Base-by-base conservation (phyloP, 2,797 vertebrate genomes). In the Lophius americanus region DNA sequence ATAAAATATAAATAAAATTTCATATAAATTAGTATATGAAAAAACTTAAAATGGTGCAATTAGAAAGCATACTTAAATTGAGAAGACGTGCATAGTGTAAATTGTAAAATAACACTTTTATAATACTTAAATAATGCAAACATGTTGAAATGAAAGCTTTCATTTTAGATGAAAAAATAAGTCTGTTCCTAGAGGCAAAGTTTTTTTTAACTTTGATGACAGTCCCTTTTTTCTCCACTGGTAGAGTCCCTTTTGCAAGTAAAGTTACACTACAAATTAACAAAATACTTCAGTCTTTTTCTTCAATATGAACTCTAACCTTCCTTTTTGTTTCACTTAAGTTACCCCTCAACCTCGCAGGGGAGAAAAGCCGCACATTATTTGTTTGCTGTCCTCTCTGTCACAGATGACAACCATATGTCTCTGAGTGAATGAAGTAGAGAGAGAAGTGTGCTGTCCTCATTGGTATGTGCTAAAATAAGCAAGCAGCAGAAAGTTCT, bases 241-340 rank as follows among this genome's bases (percentile, higher is more conserved):
- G n/a, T 37, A 9, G 6, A n/a, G 32, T 13, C 23, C 0, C 1
- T 5, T 3, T 2, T 47, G 23, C 12, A 2, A 46, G 4, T 9
- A 39, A 58, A 49, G 35, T 7, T 7, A 9, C 12, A 58, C 9
- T 2, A 39, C 57, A 36, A 53, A 58, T 60, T 46, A 51, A 33
- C 36, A 3, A 32, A n/a, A 53, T 23, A 32, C 35, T 38, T 48
- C n/a, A 55, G 35, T 50, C 56, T 59, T 47, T 14, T 57, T 46
- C 13, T 39, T 66, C n/a, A 64, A 51, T 64, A 73, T 73, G 46
- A 68, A n/a, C 42, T 70, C 6, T 49, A 32, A 48, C 42, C 42
- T 61, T 3, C 9, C 23, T 23, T 5, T 39, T 48, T 9, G 9
- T 13, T 36, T 4, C 4, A 3, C 38, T 9, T 8, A 43, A 2